Evolutionary conservation across 37 sponge, comb jelly and placozoan species (phyloP), one percentile per base, ranked within the genome.

Genomic region (Spongilla lacustris): DNA sequence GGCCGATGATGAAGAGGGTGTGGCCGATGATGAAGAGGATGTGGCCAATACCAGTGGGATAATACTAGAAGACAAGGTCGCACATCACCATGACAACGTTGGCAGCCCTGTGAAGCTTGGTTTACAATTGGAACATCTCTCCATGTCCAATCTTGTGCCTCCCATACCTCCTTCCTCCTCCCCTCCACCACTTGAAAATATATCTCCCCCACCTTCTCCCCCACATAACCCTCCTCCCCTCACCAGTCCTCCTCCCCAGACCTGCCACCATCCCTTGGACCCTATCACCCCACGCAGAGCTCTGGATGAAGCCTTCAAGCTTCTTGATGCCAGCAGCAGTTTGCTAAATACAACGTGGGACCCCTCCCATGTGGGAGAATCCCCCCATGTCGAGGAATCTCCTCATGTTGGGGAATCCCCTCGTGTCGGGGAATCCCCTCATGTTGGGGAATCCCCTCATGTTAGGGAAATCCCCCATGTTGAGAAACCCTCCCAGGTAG

Each of bases 251-350:
- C 35, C 75, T 74, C 75, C 34, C 17, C 75, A 3, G 34, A 36
- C 34, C 75, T 28, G 6, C 75, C 32, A 4, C 75, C 34, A 4
- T 74, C 75, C 75, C 34, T 11, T 74, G 23, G 32, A 27, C 75
- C 75, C 34, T 10, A 27, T 74, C n/a, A 77, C 78, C 2, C 78
- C 78, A 4, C 48, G 78, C 23, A 36, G 29, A 6, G 78, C 78
- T 23, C 28, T 77, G 50, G 78, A 29, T 17, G 25, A 77, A 11
- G 78, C 78, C 4, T 77, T 77, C 78, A 22, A 77, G 41, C 29
- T 46, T 2, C 78, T 77, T 9, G 78, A 77, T n/a, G n/a, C n/a
- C n/a, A n/a, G n/a, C 29, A 37, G 12, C 50, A 77, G 36, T 46
- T 28, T 46, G 46, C 8, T 46, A 8, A 8, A 46, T 46, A 10